phyloP scores from a whole-genome alignment of 2,888 invertebrate species.

The Bombyx huttoni region DNA sequence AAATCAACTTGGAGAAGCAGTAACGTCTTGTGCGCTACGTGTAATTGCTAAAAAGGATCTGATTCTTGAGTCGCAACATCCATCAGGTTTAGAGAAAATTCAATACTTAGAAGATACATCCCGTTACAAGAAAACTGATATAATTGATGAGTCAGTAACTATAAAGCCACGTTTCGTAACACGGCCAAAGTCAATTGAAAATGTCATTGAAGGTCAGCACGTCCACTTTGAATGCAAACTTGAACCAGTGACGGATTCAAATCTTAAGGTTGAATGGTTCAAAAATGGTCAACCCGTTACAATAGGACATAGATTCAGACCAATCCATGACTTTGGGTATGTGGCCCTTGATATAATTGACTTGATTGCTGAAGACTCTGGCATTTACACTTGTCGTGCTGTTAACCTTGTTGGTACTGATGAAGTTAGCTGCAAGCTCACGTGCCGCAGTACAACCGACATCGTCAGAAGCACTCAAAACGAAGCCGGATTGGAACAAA shows the following conservation, averaged over 20 bases:
- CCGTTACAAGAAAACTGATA: conserved; percentile 85
- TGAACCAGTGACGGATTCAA: conserved; percentile 96
- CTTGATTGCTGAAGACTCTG: conserved; percentile 95
- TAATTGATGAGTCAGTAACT: conserved; percentile 86
- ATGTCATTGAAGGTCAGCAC: conserved; percentile 89
- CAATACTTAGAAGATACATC: conserved; percentile 91
- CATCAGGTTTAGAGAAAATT: conserved; percentile 92
- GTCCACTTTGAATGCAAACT: conserved; percentile 98
- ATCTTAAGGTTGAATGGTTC: conserved; percentile 97
- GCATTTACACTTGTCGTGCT: conserved; percentile 93
- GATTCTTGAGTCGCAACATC: conserved; percentile 90
- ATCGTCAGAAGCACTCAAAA: conserved; percentile 90
- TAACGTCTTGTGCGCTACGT: conserved; percentile 91
- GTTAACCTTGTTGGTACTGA: conserved; percentile 92
- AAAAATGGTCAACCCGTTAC: conserved; percentile 95
- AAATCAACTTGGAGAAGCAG: conserved; percentile 94
- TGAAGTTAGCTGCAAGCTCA: conserved; percentile 82
- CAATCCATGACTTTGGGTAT: conserved; percentile 98
- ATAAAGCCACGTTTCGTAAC: conserved; percentile 88
- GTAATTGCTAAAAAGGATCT: conserved; percentile 92
- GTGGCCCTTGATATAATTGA: conserved; percentile 97
- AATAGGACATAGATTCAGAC: conserved; percentile 94
- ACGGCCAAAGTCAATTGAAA: conserved; percentile 87
- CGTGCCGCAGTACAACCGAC: conserved; percentile 83
- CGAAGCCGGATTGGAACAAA: conserved; percentile 89